Conservation (phyloP, 1,140 invertebrate species). For the Drosophila auraria region DNA sequence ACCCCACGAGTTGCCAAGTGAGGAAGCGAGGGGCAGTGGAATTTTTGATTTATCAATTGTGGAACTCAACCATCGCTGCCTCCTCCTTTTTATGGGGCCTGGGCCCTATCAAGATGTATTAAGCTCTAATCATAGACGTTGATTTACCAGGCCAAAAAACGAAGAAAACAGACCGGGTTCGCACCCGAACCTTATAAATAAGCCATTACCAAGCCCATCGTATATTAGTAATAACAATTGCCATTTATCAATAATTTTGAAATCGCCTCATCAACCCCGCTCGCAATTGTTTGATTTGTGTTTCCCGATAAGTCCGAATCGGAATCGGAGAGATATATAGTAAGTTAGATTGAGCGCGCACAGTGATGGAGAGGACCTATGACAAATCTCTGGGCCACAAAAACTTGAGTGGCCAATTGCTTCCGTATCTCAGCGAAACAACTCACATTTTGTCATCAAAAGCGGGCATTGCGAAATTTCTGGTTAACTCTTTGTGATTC, state of each 20-base stretch:
- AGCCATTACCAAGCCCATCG: conserved; percentile 46
- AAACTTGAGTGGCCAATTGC: conserved; percentile 37
- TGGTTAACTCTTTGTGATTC: conserved; percentile 54
- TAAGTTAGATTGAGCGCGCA: background rate
- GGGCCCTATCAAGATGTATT: conserved; percentile 74
- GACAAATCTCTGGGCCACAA: conserved; percentile 34
- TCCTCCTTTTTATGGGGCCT: conserved; percentile 18
- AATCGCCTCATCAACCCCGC: conserved; percentile 33
- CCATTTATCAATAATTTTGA: conserved; percentile 61
- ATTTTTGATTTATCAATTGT: conserved; percentile 75
- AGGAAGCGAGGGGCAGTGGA: conserved; percentile 20
- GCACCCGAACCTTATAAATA: conserved; percentile 62
- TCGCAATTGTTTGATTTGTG: conserved; percentile 60
- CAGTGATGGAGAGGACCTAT: conserved; percentile 19
- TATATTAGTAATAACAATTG: conserved; percentile 71
- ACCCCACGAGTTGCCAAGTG: conserved; percentile 23
- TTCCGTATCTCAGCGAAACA: conserved; percentile 42
- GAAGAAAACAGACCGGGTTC: conserved; percentile 2
- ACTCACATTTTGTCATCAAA: conserved; percentile 40
- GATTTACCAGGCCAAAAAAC: conserved; percentile 62
- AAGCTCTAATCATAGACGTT: conserved; percentile 80
- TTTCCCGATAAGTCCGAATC: conserved; percentile 35
- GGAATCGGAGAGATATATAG: conserved; percentile 20
- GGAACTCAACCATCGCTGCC: conserved; percentile 14
- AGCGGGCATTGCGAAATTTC: conserved; percentile 51